Evolutionary conservation across 2,797 vertebrate species (phyloP).

Genomic region (Manis javanica): DNA sequence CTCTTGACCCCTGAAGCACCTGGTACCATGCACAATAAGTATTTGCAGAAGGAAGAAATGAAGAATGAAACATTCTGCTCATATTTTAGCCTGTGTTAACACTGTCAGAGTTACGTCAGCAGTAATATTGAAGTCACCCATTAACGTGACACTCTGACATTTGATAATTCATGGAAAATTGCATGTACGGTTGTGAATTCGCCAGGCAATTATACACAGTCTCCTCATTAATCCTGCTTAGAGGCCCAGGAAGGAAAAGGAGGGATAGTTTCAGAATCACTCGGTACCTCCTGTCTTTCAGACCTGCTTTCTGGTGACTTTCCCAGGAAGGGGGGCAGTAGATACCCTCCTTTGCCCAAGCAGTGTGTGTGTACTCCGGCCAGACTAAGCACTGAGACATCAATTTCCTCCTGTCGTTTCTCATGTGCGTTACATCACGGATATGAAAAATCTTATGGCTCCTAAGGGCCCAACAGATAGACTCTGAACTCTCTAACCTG

Average conservation of each 20-base stretch:
- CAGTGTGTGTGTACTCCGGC: neutral
- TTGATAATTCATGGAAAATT: constrained; percentile 35
- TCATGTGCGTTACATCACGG: neutral
- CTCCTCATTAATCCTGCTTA: constrained; percentile 42
- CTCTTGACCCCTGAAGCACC: neutral
- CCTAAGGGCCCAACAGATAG: neutral
- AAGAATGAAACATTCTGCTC: constrained; percentile 42
- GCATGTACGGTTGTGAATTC: constrained; percentile 30
- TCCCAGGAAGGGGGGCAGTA: neutral
- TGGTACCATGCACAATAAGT: constrained; percentile 10
- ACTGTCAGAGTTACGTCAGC: constrained; percentile 2
- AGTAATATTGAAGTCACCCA: constrained; percentile 36
- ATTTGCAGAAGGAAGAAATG: constrained; percentile 62
- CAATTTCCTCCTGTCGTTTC: neutral
- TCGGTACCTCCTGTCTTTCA: neutral
- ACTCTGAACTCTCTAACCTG: neutral
- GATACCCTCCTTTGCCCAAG: neutral
- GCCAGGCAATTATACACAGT: neutral
- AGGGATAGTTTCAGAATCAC: neutral
- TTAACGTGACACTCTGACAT: constrained; percentile 46
- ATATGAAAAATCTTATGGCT: neutral
- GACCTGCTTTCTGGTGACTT: neutral
- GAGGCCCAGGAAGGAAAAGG: neutral
- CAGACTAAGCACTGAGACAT: neutral
- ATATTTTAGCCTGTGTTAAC: constrained; percentile 24